Conservation (phyloP, 2,797 vertebrate species). For the Neoniphon sammara region DNA sequence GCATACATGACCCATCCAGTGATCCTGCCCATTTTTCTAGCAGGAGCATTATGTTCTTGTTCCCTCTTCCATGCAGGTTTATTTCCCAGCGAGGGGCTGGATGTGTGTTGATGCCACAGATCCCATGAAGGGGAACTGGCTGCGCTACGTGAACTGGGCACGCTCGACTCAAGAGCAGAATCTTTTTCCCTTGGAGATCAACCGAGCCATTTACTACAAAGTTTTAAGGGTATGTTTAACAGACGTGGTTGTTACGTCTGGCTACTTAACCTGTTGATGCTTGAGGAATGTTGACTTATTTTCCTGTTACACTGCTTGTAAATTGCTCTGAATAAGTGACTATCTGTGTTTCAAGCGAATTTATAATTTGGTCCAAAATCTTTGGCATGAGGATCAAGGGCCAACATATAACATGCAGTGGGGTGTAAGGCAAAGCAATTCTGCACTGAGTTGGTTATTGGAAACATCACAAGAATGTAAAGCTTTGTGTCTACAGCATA, state of each 20-base stretch:
- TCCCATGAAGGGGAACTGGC: slow-evolving; percentile 93
- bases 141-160: slow-evolving; percentile 95
- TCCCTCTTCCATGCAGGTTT: slow-evolving; percentile 82
- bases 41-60: not conserved
- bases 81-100: slow-evolving; percentile 94
- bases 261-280: too few species aligned
- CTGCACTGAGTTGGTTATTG: too few species aligned
- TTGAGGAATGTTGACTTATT: too few species aligned
- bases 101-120: slow-evolving; percentile 97
- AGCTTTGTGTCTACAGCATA: too few species aligned
- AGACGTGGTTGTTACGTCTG: not conserved
- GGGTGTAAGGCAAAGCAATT: too few species aligned
- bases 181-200: slow-evolving; percentile 93
- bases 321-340: too few species aligned
- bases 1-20: not conserved
- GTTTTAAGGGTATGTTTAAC: slow-evolving; percentile 86
- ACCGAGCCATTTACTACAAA: slow-evolving; percentile 95
- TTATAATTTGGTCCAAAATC: too few species aligned
- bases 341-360: too few species aligned
- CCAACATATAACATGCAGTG: too few species aligned
- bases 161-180: slow-evolving; percentile 91
- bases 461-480: too few species aligned
- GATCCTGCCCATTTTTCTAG: slow-evolving; percentile 3
- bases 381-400: too few species aligned
- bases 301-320: too few species aligned